Evolutionary conservation across 2,888 invertebrate genomes (phyloP), one percentile per base, ranked within the genome.

Genomic region (Rapana venosa): DNA sequence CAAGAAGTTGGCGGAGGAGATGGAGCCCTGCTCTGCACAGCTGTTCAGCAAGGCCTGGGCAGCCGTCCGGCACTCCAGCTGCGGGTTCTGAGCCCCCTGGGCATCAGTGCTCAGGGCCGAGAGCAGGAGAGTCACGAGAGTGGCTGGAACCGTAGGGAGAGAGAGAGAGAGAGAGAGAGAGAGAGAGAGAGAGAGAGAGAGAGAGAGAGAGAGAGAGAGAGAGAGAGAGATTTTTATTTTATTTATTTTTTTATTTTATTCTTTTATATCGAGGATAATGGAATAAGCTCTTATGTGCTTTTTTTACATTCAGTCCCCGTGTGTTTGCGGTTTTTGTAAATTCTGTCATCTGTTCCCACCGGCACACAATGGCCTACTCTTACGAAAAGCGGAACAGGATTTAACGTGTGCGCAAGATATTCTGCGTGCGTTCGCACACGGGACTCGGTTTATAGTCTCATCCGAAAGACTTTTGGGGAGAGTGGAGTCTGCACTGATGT

Each of bases 1-100:
- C 36, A 92, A 87, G 81, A 92, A 91, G 87, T 91, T 90, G 36
- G 81, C 87, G 26, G 56, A n/a, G 20, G 32, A 58, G 5, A 91
- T 32, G 8, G 87, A 86, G 5, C 87, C 77, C 4, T 47, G 79
- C 26, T 83, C 88, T 15, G 79, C 88, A 58, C 91, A 91, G 0
- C 20, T 66, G 30, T 86, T 30, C 47, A 90, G 32, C 22, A 90
- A 6, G 47, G 86, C 88, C 70, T 89, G 90, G n/a, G 89, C 66
- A 2, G 47, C n/a, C 22, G 22, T 30, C 26, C 47, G n/a, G 22
- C 89, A 89, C 58, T 85, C 58, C n/a, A 4, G n/a, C 47, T 66
- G 87, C 26, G 84, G 56, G 56, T 56, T 58, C 22, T 20, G n/a
- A 36, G 20, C 5, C 4, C 56, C 70, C 32, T 89, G 85, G 1